Evolutionary conservation across 2,888 invertebrate genomes (phyloP), one percentile per base, ranked within the genome.

Genomic region (Amphimallon solstitiale): DNA sequence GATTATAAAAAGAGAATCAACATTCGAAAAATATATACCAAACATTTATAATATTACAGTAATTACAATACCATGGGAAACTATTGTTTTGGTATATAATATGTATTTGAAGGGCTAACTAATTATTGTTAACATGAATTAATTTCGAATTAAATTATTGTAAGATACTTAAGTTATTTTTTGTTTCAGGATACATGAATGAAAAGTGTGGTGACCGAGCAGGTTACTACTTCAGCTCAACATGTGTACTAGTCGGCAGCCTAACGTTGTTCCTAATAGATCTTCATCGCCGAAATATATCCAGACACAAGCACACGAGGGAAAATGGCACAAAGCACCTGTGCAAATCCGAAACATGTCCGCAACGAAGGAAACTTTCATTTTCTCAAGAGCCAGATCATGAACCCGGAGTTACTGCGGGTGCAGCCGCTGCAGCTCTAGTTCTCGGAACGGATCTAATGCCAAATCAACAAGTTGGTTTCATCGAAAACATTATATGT

Each of bases 141-240:
- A 5, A 29, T 2, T 5, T 5, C 7, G 9, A 29, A 29, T 29
- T 5, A 29, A 7, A 23, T 29, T 29, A 3, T 29, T 29, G 29
- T 29, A 29, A n/a, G n/a, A n/a, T n/a, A n/a, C n/a, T 6, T 5
- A 46, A 5, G 12, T 60, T 3, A 34, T 15, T 51, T 51, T 63
- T 63, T 61, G 74, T 80, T 81, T 7, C 84, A 92, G 93, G 92
- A 45, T 93, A 92, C 82, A 90, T 93, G 81, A 93, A 92, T 82
- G 88, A 89, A 52, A 88, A 88, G 2, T 91, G 89, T 76, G 92
- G 92, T 2, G 90, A 89, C 71, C 90, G 92, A 76, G 88, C 90
- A 12, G 93, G 93, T 9, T 94, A 93, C 82, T 93, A 93, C 84
- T 91, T 93, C 84, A 92, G 92, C 77, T 91, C 92, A 2, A 89